Evolutionary conservation across 2,888 invertebrate genomes (phyloP).

Genomic region (Mystacides longicornis): DNA sequence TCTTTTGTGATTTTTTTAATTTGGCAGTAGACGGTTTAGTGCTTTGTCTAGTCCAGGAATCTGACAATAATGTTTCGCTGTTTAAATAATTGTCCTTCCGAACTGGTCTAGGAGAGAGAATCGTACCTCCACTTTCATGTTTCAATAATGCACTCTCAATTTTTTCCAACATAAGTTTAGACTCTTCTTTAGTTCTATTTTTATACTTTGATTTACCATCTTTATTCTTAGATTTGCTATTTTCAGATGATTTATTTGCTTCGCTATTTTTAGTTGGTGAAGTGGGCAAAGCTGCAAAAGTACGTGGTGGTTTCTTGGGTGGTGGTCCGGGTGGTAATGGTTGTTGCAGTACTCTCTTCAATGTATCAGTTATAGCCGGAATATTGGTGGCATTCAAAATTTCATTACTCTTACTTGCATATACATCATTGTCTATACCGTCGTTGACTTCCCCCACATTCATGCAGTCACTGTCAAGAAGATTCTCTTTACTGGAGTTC

Average conservation of each 20-base stretch:
- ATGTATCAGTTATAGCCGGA: constrained; percentile 48
- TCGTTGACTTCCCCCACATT: background rate
- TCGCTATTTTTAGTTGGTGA: constrained; percentile 13
- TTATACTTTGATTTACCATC: constrained; percentile 26
- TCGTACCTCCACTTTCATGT: constrained; percentile 34
- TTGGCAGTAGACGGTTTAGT: constrained; percentile 31
- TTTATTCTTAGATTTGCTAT: constrained; percentile 15
- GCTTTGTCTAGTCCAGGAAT: constrained; percentile 30
- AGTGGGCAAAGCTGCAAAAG: constrained; percentile 41
- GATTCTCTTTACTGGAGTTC: background rate
- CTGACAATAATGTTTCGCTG: constrained; percentile 8
- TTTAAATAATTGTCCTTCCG: constrained; percentile 5
- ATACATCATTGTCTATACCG: background rate
- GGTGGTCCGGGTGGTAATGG: constrained; percentile 64
- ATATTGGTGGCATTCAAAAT: constrained; percentile 36
- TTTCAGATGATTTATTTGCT: constrained; percentile 12
- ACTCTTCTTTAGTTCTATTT: constrained; percentile 36
- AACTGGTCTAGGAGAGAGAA: constrained; percentile 20
- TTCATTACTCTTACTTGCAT: background rate
- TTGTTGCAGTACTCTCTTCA: constrained; percentile 58
- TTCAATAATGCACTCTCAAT: constrained; percentile 53
- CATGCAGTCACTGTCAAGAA: background rate
- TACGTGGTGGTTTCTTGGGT: constrained; percentile 68
- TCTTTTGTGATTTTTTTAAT: constrained; percentile 26
- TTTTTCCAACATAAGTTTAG: constrained; percentile 59